These are phyloP conservation scores for Danio kyathit DNA, from an alignment of 2,797 vertebrate genomes.

Conservation along the genomic window DNA sequence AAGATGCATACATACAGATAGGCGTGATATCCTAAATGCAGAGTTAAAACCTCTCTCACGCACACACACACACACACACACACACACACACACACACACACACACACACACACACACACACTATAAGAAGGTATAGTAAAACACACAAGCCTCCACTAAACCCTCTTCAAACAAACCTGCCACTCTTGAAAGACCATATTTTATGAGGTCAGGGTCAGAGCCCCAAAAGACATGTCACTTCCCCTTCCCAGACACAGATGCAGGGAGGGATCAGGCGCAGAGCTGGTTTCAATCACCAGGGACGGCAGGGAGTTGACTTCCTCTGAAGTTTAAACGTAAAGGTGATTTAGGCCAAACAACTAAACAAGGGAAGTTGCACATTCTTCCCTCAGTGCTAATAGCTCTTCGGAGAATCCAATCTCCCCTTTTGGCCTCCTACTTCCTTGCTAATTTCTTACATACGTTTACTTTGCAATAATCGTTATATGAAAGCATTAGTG, in stretches of 20 bases:
- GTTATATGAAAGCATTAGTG: neutral
- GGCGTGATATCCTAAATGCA: neutral
- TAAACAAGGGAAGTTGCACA: constrained; percentile 61
- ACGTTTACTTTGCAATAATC: constrained; percentile 58
- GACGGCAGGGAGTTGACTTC: constrained; percentile 67
- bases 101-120: neutral
- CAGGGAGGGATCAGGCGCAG: constrained; percentile 67
- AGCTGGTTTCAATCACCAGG: constrained; percentile 67
- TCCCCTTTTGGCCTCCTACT: constrained; percentile 61
- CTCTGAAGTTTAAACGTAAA: constrained; percentile 70
- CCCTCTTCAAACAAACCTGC: constrained; percentile 74
- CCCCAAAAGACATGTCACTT: constrained; percentile 75
- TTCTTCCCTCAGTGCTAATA: constrained; percentile 44
- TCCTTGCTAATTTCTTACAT: constrained; percentile 40
- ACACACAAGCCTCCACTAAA: constrained; percentile 47
- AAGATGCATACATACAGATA: neutral
- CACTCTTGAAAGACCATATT: constrained; percentile 70
- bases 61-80: neutral
- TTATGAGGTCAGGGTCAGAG: constrained; percentile 79
- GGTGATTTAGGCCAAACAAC: constrained; percentile 78
- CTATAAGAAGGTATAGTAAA: neutral
- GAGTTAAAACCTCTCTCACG: neutral
- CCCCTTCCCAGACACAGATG: constrained; percentile 69
- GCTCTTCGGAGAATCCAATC: constrained; percentile 49
- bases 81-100: neutral